Percentiles rank a stretch among this genome's conserved stretches.
These are phyloP conservation scores for Mycetomoellerius zeteki DNA, from an alignment of 1,140 invertebrate genomes.

Conservation along the genomic window DNA sequence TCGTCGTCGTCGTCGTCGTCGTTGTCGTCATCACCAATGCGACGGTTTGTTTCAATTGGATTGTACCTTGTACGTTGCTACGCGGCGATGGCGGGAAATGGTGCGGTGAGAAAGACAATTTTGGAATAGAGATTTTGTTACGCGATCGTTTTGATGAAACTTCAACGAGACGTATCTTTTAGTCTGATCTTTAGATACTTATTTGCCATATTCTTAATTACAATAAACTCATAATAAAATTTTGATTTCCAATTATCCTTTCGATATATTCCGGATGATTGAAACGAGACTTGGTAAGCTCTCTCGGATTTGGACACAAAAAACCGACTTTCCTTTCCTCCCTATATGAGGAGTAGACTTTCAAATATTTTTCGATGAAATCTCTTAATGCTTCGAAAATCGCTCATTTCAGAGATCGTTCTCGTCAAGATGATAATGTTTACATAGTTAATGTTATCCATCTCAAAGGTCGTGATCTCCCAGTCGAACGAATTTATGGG, in stretches of 20 bases:
- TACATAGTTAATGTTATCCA: neutral
- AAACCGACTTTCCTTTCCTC: neutral
- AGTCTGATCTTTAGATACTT: neutral
- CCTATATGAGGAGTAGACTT: neutral
- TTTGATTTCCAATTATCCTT: neutral
- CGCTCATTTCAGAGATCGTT: too few relatives aligned
- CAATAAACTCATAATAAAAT: neutral
- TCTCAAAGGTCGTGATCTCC: neutral
- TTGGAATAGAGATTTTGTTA: constrained; percentile 61
- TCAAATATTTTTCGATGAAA: neutral
- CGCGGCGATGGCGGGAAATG: neutral
- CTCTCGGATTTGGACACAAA: neutral
- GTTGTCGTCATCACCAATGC: neutral
- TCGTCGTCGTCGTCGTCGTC: neutral
- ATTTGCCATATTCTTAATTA: neutral
- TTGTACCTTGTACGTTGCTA: neutral
- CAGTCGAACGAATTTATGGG: neutral
- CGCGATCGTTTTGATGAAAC: neutral
- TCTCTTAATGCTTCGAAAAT: constrained; percentile 3
- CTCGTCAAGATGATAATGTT: neutral
- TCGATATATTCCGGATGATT: neutral
- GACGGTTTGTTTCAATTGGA: neutral
- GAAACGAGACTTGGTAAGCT: neutral
- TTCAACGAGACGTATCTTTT: neutral
- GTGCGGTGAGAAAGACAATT: neutral